Conservation (phyloP, 2,797 vertebrate genomes). For the Hemitrygon akajei region DNA sequence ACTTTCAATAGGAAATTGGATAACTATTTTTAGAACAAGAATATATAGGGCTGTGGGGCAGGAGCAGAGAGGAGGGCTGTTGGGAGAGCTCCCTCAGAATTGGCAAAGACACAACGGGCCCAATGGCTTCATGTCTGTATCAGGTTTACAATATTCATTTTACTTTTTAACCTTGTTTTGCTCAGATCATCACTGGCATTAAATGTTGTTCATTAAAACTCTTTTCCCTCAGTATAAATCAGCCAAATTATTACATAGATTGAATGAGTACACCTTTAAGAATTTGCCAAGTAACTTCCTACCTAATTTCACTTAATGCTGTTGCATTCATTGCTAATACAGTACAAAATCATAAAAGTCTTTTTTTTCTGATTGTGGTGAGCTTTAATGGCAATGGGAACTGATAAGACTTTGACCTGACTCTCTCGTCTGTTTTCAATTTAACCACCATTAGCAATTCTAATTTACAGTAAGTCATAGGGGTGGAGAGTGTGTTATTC, state of each 20-base stretch:
- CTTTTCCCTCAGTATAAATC: not conserved
- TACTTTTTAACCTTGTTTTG: not conserved
- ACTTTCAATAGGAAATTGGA: no score
- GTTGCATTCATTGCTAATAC: not conserved
- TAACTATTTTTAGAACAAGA: no score
- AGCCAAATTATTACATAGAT: not conserved
- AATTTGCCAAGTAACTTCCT: not conserved
- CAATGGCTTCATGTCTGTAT: no score
- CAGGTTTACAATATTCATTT: no score
- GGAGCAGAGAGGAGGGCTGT: no score
- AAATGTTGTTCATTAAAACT: not conserved
- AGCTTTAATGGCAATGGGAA: not conserved
- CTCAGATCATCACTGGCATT: not conserved
- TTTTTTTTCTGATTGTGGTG: not conserved
- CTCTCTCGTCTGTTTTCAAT: not conserved
- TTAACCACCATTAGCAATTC: constrained; percentile 24
- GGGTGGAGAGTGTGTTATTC: not conserved
- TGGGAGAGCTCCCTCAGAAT: no score
- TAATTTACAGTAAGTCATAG: constrained; percentile 3
- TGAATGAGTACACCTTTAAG: not conserved
- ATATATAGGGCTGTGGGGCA: no score
- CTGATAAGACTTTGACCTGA: not conserved
- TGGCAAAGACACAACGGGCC: no score
- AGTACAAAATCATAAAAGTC: not conserved
- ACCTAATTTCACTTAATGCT: not conserved